Evolutionary conservation across 2,113 vertebrate species (phyloP).

Genomic region (Emydocephalus ijimae): DNA sequence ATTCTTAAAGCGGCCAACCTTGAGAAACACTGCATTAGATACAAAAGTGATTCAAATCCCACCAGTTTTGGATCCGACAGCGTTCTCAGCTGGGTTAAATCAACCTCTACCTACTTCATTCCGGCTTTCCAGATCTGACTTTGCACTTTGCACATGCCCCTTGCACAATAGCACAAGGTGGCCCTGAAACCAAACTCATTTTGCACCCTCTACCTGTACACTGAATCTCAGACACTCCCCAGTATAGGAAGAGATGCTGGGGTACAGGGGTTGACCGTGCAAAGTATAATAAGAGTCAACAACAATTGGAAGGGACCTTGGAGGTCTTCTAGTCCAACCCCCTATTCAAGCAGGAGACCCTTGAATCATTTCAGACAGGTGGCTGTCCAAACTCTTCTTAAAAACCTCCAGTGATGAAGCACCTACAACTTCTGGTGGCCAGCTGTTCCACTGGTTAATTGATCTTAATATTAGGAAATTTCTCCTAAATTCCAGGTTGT

Average conservation of each 20-base stretch:
- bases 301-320: too few relatives aligned
- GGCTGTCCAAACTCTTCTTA: too few relatives aligned
- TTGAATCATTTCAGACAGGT: too few relatives aligned
- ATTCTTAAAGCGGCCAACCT: background rate
- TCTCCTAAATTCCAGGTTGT: too few relatives aligned
- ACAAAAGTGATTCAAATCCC: background rate
- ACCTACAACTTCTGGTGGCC: too few relatives aligned
- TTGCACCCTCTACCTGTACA: background rate
- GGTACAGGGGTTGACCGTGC: too few relatives aligned
- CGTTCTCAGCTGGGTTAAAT: background rate
- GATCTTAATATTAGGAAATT: too few relatives aligned
- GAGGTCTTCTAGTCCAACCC: too few relatives aligned
- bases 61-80: accelerated
- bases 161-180: background rate
- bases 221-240: background rate
- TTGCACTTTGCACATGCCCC: background rate
- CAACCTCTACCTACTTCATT: background rate
- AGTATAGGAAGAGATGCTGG: background rate
- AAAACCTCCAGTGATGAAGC: too few relatives aligned
- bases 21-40: background rate
- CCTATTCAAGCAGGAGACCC: too few relatives aligned
- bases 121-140: background rate
- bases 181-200: background rate
- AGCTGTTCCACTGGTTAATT: too few relatives aligned
- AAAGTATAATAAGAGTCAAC: too few relatives aligned